Percentiles rank a stretch among this genome's conserved stretches.
Conservation (phyloP, 1,140 invertebrate genomes). For the Drosophila bocqueti region DNA sequence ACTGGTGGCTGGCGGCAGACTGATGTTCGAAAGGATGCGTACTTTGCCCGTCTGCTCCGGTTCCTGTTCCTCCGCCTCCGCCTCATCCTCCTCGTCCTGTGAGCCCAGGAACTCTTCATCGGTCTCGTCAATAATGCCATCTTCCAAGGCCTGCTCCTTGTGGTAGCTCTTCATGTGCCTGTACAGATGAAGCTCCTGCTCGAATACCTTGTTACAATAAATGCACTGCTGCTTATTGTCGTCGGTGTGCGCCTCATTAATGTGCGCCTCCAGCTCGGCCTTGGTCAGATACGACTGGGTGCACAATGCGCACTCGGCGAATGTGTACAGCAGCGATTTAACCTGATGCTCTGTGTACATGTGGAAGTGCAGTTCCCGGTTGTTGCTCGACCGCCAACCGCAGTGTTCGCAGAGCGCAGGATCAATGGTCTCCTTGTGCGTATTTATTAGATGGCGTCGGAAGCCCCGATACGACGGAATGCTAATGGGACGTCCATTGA, state of each 20-base stretch:
- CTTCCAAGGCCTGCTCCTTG: slow-evolving; percentile 87
- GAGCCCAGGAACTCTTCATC: slow-evolving; percentile 86
- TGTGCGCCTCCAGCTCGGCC: slow-evolving; percentile 87
- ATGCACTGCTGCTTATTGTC: slow-evolving; percentile 87
- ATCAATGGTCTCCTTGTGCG: slow-evolving; percentile 92
- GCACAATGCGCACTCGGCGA: slow-evolving; percentile 91
- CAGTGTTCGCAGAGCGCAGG: slow-evolving; percentile 93
- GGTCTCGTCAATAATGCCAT: slow-evolving; percentile 88
- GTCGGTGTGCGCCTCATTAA: slow-evolving; percentile 83
- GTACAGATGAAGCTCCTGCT: slow-evolving; percentile 88
- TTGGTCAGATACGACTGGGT: slow-evolving; percentile 89
- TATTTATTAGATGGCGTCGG: slow-evolving; percentile 92
- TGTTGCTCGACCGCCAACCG: slow-evolving; percentile 90
- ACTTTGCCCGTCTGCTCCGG: slow-evolving; percentile 81
- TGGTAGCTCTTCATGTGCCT: slow-evolving; percentile 89
- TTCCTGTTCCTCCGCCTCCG: slow-evolving; percentile 27
- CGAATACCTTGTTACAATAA: slow-evolving; percentile 89
- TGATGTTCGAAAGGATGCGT: slow-evolving; percentile 86
- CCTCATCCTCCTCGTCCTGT: slow-evolving; percentile 77
- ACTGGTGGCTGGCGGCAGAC: slow-evolving; percentile 77
- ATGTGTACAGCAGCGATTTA: slow-evolving; percentile 89
- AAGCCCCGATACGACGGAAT: slow-evolving; percentile 92
- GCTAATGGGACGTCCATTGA: slow-evolving; percentile 88
- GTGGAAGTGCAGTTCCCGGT: slow-evolving; percentile 92
- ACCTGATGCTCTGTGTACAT: slow-evolving; percentile 92